Evolutionary conservation across 2,888 invertebrate species (phyloP).

Genomic region (Hipparchia semele): DNA sequence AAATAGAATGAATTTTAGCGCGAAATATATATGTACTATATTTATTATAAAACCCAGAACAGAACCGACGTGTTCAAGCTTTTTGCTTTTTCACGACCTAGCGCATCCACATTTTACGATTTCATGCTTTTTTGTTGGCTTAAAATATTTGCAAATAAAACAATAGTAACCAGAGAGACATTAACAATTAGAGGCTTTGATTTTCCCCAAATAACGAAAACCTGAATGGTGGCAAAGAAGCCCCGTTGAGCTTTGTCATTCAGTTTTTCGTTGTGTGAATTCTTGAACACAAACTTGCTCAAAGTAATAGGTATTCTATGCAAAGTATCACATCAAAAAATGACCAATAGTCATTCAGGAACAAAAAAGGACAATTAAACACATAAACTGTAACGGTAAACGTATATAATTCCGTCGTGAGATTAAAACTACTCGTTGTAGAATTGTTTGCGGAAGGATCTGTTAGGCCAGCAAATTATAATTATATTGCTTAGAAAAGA

Average conservation of each 20-base stretch:
- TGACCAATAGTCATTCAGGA: too few species aligned
- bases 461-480: too few species aligned
- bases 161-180: conserved; percentile 3
- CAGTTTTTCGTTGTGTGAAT: neutral
- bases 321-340: too few species aligned
- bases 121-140: conserved; percentile 17
- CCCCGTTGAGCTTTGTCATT: neutral
- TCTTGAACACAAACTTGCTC: too few species aligned
- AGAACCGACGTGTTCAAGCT: conserved; percentile 9
- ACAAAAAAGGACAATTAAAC: too few species aligned
- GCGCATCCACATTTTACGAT: conserved; percentile 28
- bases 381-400: too few species aligned
- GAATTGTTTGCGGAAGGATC: too few species aligned
- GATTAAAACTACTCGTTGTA: too few species aligned
- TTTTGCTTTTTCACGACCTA: conserved; percentile 29
- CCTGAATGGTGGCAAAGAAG: neutral
- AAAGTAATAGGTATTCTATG: too few species aligned
- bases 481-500: too few species aligned
- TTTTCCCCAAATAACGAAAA: neutral
- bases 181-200: neutral
- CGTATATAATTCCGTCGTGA: too few species aligned
- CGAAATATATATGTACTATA: neutral
- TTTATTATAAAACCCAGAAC: conserved; percentile 10
- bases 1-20: neutral
- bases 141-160: conserved; percentile 22